Evolutionary conservation across 2,113 vertebrate species (phyloP).

Genomic region (Patagioenas fasciata): DNA sequence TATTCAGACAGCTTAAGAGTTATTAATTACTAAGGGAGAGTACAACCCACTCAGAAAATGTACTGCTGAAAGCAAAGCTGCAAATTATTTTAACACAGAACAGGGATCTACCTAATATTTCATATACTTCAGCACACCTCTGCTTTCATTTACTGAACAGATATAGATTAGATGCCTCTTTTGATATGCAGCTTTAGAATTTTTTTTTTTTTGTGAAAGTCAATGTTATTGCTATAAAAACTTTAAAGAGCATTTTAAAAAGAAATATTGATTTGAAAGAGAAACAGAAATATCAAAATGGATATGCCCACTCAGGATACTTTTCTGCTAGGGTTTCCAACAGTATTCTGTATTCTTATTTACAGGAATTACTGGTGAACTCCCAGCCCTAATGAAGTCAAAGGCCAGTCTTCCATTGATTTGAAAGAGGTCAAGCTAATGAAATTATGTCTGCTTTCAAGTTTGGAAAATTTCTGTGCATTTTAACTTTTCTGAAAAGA

Average conservation of each 20-base stretch:
- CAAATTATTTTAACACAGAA: not conserved
- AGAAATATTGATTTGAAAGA: not conserved
- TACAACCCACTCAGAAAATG: constrained; percentile 26
- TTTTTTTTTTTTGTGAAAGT: not conserved
- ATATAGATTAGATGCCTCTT: not conserved
- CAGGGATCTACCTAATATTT: not conserved
- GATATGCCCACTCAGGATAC: not conserved
- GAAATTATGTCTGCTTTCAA: not conserved
- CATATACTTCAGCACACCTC: not conserved
- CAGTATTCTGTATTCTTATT: not conserved
- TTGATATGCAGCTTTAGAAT: not conserved
- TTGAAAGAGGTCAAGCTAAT: not conserved
- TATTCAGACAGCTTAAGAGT: constrained; percentile 67
- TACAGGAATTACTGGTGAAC: not conserved
- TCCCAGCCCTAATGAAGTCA: not conserved
- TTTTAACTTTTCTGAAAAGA: not conserved
- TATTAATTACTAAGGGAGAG: constrained; percentile 58
- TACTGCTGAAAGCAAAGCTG: not conserved
- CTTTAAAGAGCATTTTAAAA: not conserved
- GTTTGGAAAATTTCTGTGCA: not conserved
- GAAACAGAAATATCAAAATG: not conserved
- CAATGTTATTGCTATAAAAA: not conserved
- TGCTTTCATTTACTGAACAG: not conserved
- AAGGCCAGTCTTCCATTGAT: not conserved
- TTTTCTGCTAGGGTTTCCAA: not conserved